These are phyloP conservation scores for Toxotes lorentzi DNA, from an alignment of 2,797 vertebrate genomes.

Conservation along the genomic window DNA sequence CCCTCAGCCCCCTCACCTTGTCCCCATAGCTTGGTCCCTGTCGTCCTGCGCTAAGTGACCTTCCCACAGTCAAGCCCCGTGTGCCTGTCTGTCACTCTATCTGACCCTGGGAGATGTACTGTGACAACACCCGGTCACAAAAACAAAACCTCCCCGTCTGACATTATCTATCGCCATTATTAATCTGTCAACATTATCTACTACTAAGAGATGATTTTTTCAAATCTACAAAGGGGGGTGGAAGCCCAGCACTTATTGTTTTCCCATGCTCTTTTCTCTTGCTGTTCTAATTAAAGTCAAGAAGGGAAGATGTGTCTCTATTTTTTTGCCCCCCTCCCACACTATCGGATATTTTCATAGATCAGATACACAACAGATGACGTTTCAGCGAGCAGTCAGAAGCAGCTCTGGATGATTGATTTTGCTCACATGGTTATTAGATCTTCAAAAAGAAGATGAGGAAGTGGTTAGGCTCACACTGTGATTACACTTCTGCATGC, in stretches of 20 bases:
- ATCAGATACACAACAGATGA: constrained; percentile 32
- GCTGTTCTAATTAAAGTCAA: constrained; percentile 43
- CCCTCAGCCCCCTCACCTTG: constrained; percentile 69
- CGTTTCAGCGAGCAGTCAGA: constrained; percentile 37
- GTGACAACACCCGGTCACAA: constrained; percentile 46
- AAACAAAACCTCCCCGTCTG: constrained; percentile 55
- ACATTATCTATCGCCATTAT: constrained; percentile 65
- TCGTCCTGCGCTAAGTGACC: constrained; percentile 67
- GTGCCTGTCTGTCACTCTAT: constrained; percentile 48
- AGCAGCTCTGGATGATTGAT: constrained; percentile 70
- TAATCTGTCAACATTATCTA: constrained; percentile 67
- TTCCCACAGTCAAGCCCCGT: constrained; percentile 76
- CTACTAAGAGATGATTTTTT: constrained; percentile 40
- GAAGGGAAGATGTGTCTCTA: constrained; percentile 33
- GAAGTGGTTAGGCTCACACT: constrained; percentile 71
- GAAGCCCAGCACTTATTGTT: constrained; percentile 38
- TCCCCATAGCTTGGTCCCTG: constrained; percentile 68
- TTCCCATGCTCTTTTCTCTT: constrained; percentile 52
- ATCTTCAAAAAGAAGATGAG: constrained; percentile 70
- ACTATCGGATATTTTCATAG: constrained; percentile 31
- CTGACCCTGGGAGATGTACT: constrained; percentile 57
- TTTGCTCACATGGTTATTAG: constrained; percentile 69
- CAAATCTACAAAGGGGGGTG: constrained; percentile 14
- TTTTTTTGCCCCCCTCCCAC: constrained; percentile 1
- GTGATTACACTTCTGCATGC: constrained; percentile 74